Evolutionary conservation across 2,113 vertebrate genomes (phyloP), one percentile per base, ranked within the genome.

Genomic region (Ceuthmochares aereus): DNA sequence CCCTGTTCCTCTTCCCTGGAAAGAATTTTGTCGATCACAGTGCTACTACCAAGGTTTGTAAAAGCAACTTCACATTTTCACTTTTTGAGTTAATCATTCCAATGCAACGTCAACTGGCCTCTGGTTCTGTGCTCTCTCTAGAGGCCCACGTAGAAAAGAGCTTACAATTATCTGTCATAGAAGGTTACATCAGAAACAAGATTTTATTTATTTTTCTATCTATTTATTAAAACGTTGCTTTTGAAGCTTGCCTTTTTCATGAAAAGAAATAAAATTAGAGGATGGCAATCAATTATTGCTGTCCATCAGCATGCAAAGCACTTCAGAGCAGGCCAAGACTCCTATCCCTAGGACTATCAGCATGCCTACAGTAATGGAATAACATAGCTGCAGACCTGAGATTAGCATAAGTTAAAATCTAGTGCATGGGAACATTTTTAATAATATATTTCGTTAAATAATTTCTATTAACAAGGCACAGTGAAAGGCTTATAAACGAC

Each of bases 61-160:
- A 62, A 63, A 49, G 29, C 8, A 42, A 21, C 6, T 59, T 66
- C 15, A 9, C 3, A 8, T 77, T 62, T 67, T 55, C 45, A 45
- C 4, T 26, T 22, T 80, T 81, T 21, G 27, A 13, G 30, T 32
- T 66, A 30, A 10, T 67, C 63, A 73, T 36, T 69, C 26, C 47
- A 20, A 5, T 6, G 12, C 15, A 21, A 73, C 40, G n/a, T 36
- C 45, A 73, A 14, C 4, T 10, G 79, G 10, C 7, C 23, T 77
- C 88, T 56, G 69, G 6, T 10, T 78, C 52, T 69, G 10, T 27
- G 27, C 23, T 89, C 43, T 76, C 23, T 69, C 30, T 43, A 68
- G 47, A 81, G 34, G 27, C 10, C 9, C 12, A 17, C 0, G 0
- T 3, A 78, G 56, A 59, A 67, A 63, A 54, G 7, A 26, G 1